Conservation (phyloP, 2,888 invertebrate species). For the Meteorus cinctellus region DNA sequence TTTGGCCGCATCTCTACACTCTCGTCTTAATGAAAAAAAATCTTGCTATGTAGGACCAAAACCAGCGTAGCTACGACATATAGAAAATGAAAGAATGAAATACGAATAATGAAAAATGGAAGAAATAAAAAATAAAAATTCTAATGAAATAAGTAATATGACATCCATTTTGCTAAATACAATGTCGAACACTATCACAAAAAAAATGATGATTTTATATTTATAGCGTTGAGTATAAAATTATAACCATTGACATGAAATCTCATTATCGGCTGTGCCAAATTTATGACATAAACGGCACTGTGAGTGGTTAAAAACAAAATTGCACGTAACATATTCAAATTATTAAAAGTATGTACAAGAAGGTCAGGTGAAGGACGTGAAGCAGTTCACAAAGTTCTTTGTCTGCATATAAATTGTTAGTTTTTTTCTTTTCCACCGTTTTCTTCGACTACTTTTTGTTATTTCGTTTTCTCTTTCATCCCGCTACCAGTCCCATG, state of each 20-base stretch:
- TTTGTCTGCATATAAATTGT: background rate
- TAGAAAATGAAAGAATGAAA: background rate
- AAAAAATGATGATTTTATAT: background rate
- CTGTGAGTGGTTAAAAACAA: background rate
- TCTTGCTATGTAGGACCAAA: background rate
- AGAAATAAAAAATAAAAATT: background rate
- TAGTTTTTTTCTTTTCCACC: background rate
- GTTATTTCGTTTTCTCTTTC: background rate
- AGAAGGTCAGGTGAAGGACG: conserved; percentile 5
- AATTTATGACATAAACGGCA: background rate
- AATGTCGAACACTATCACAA: background rate
- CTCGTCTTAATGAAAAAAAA: background rate
- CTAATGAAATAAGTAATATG: background rate
- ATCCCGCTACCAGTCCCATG: background rate
- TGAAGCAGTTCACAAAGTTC: background rate
- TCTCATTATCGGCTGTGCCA: background rate
- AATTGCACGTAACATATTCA: background rate
- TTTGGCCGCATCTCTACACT: background rate
- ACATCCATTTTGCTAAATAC: background rate
- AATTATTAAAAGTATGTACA: background rate
- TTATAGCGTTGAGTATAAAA: background rate
- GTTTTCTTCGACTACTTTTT: background rate
- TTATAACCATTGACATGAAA: background rate
- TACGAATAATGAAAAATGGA: too few relatives aligned
- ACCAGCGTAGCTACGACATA: background rate